Evolutionary conservation across 2,888 invertebrate genomes (phyloP).

Genomic region (Patella caerulea): DNA sequence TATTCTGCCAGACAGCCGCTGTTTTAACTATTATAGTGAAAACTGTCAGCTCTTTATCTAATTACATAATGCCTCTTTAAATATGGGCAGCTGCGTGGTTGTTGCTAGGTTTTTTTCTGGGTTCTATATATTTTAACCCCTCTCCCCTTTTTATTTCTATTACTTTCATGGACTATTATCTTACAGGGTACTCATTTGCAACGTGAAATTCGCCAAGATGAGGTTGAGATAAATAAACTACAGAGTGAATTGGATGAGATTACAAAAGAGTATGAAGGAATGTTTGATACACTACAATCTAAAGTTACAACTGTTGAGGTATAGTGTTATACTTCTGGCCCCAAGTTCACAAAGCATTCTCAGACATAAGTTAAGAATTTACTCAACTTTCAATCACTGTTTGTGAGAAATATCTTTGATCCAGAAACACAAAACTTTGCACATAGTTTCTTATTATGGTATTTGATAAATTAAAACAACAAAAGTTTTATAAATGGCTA

Average conservation of each 20-base stretch:
- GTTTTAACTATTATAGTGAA: too few species aligned
- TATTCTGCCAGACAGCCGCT: too few species aligned
- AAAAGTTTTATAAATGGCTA: too few species aligned
- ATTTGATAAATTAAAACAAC: too few species aligned
- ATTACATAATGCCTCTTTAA: too few species aligned
- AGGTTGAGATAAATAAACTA: slow-evolving; percentile 43
- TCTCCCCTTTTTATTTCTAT: neutral
- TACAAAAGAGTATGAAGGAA: slow-evolving; percentile 48
- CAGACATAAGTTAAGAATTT: too few species aligned
- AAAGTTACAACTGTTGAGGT: slow-evolving; percentile 56
- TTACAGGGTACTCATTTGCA: slow-evolving; percentile 61
- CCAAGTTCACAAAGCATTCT: too few species aligned
- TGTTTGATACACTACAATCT: slow-evolving; percentile 46
- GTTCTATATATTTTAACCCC: neutral
- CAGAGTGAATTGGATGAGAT: slow-evolving; percentile 40
- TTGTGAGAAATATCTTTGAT: too few species aligned
- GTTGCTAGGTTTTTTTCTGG: neutral
- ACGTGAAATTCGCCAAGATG: slow-evolving; percentile 49
- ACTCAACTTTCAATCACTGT: too few species aligned
- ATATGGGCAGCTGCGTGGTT: neutral
- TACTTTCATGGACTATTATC: slow-evolving; percentile 6
- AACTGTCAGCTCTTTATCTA: too few species aligned
- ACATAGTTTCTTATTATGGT: too few species aligned
- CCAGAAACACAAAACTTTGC: too few species aligned
- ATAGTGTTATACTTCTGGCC: neutral